These are phyloP conservation scores for Macrosiphum euphorbiae DNA, from an alignment of 2,888 invertebrate species.

Conservation along the genomic window DNA sequence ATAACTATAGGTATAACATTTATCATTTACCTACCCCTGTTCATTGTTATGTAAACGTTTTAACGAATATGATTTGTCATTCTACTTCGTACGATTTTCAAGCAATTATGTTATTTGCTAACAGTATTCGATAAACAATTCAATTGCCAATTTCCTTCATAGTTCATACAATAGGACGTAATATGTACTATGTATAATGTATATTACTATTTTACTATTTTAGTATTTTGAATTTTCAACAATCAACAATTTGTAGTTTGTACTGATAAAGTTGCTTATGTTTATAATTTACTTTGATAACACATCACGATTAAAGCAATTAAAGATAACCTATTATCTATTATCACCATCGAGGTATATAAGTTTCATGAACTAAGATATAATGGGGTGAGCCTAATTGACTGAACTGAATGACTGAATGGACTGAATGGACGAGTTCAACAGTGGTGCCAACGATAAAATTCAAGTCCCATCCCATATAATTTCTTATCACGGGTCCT, in stretches of 20 bases:
- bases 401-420: no score
- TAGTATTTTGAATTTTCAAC: not conserved
- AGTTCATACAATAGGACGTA: no score
- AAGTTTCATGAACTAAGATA: no score
- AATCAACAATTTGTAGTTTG: not conserved
- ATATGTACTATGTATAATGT: no score
- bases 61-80: not conserved
- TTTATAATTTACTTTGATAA: constrained; percentile 13
- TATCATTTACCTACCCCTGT: not conserved
- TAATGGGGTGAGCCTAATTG: no score
- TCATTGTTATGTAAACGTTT: no score
- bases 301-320: not conserved
- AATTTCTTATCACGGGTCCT: no score
- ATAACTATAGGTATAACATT: not conserved
- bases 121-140: not conserved
- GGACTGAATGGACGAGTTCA: no score
- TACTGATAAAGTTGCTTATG: constrained; percentile 4
- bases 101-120: not conserved
- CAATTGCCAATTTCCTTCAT: not conserved
- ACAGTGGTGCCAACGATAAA: no score
- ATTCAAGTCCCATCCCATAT: no score
- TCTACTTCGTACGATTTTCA: not conserved
- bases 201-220: no score
- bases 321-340: not conserved
- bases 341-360: no score